A percentile compares a stretch with the other conserved stretches of the same genome.
Conservation (phyloP, 2,113 vertebrate species). For the Apodemus sylvaticus region DNA sequence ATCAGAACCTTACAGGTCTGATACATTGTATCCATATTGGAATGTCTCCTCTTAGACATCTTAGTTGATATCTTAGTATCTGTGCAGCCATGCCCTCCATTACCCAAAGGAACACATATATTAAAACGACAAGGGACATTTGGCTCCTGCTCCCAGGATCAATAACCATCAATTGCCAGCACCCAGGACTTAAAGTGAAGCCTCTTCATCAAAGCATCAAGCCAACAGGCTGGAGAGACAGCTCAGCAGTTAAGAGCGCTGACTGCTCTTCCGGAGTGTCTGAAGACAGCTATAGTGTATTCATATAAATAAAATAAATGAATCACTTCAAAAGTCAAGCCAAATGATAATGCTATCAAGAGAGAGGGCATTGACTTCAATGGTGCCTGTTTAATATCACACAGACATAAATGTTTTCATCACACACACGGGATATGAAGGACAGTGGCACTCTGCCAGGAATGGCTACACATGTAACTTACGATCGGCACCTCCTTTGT, state of each 20-base stretch:
- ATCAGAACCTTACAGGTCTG: neutral
- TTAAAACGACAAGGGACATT: neutral
- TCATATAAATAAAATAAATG: too few relatives aligned
- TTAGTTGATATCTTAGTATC: neutral
- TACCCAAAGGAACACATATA: neutral
- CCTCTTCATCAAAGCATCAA: neutral
- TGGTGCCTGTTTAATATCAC: neutral
- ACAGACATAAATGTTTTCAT: conserved; percentile 11
- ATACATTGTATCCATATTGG: neutral
- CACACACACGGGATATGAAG: neutral
- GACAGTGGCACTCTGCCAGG: neutral
- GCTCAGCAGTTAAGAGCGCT: too few relatives aligned
- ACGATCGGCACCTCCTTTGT: conserved; percentile 48
- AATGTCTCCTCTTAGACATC: neutral
- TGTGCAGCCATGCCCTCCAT: neutral
- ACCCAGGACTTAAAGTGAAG: neutral
- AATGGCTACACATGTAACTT: conserved; percentile 50
- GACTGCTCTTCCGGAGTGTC: too few relatives aligned
- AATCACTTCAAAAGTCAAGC: neutral
- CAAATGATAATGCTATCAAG: neutral
- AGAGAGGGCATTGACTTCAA: neutral
- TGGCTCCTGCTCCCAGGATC: neutral
- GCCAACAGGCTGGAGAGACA: neutral
- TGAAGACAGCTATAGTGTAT: too few relatives aligned
- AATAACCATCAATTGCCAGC: neutral